A percentile compares a stretch with the other conserved stretches of the same genome.
Evolutionary conservation across 2,797 vertebrate species (phyloP).

Genomic region (Mareca penelope): DNA sequence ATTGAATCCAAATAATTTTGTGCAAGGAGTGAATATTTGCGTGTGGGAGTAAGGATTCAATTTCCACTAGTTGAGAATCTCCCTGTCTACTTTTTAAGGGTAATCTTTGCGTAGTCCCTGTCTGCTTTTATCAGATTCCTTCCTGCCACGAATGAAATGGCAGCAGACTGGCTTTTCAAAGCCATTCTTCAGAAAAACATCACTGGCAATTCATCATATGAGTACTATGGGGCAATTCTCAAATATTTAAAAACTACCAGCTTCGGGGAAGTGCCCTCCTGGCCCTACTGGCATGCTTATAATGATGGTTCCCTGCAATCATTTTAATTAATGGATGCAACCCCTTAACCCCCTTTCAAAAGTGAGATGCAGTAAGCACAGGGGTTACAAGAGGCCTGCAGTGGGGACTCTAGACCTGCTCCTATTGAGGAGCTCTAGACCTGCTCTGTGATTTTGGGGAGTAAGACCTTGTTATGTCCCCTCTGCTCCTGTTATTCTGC

Average conservation of each 20-base stretch:
- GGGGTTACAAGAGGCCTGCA: neutral
- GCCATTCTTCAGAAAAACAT: neutral
- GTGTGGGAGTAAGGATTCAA: neutral
- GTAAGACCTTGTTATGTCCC: neutral
- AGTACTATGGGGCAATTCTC: neutral
- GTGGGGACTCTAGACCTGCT: neutral
- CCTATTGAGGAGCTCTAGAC: neutral
- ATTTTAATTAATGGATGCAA: neutral
- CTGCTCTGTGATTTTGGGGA: neutral
- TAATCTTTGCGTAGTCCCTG: neutral
- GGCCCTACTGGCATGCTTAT: neutral
- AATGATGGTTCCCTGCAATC: neutral
- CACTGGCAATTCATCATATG: neutral
- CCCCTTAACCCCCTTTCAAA: neutral
- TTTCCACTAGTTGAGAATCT: neutral
- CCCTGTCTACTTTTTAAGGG: neutral
- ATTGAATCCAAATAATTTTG: constrained; percentile 22
- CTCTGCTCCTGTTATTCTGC: neutral
- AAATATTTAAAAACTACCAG: neutral
- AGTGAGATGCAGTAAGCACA: neutral
- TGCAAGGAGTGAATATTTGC: neutral
- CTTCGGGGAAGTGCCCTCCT: neutral
- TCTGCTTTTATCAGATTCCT: neutral
- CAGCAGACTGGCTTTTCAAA: constrained; percentile 9
- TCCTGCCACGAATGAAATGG: neutral